Percentiles rank a stretch among this genome's conserved stretches.
Conservation (phyloP, 2,113 vertebrate species). For the Rattus rattus region DNA sequence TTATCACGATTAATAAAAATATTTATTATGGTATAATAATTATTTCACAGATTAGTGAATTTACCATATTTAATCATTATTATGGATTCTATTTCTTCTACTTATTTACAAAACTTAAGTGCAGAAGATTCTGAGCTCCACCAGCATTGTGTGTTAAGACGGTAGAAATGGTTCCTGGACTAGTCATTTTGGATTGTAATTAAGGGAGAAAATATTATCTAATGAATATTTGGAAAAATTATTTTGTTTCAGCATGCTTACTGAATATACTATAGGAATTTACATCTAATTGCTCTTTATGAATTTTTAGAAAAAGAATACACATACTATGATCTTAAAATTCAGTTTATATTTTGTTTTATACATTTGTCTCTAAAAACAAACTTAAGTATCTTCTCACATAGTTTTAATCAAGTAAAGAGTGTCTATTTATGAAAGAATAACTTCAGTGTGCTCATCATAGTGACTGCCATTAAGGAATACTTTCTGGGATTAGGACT, state of each 20-base stretch:
- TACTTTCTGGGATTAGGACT: not conserved
- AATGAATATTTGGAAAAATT: not conserved
- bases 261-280: not conserved
- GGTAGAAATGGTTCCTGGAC: not conserved
- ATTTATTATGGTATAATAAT: not conserved
- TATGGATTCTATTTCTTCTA: not conserved
- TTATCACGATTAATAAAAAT: no score
- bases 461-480: rapidly evolving
- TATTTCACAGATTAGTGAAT: not conserved
- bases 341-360: not conserved
- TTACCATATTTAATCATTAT: not conserved
- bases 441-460: not conserved
- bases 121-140: not conserved
- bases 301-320: not conserved
- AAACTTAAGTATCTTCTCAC: not conserved
- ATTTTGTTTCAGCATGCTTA: not conserved
- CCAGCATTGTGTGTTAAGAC: not conserved
- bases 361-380: not conserved
- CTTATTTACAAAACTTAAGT: not conserved
- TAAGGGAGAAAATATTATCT: not conserved
- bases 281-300: not conserved
- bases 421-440: not conserved
- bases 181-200: no score
- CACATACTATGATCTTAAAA: not conserved
- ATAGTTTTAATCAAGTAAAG: not conserved